Percentiles rank a stretch among this genome's conserved stretches.
Conservation (phyloP, 2,113 vertebrate species). For the Labeo rohita region DNA sequence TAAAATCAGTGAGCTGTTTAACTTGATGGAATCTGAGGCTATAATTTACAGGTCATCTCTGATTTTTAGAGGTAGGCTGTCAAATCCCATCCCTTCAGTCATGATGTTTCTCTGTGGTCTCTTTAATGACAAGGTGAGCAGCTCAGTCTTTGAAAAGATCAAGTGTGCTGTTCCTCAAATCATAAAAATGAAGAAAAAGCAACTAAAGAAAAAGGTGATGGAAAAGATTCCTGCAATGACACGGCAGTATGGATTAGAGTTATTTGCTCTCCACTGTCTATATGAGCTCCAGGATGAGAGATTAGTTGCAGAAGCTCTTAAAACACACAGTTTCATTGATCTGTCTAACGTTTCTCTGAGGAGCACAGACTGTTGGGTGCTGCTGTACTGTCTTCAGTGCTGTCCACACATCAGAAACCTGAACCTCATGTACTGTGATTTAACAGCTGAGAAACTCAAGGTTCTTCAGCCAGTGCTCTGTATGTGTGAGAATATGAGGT, state of each 20-base stretch:
- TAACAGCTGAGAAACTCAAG: too few species aligned
- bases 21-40: too few species aligned
- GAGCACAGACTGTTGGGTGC: conserved; percentile 41
- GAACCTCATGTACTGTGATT: too few species aligned
- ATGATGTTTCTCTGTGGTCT: background rate
- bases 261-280: conserved; percentile 4
- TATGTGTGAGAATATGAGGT: too few species aligned
- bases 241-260: background rate
- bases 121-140: background rate
- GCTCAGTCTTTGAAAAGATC: background rate
- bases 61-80: too few species aligned
- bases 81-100: too few species aligned
- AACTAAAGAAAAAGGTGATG: background rate
- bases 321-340: background rate
- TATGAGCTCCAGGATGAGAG: conserved; percentile 24
- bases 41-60: too few species aligned
- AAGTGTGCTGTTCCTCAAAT: background rate
- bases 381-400: background rate
- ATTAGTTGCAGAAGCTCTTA: background rate
- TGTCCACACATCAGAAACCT: too few species aligned
- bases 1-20: too few species aligned
- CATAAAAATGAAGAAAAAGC: background rate
- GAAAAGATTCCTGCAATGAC: background rate
- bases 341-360: background rate
- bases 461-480: too few species aligned